Conservation (phyloP, 1,140 invertebrate genomes). For the Saxidomus purpurata region DNA sequence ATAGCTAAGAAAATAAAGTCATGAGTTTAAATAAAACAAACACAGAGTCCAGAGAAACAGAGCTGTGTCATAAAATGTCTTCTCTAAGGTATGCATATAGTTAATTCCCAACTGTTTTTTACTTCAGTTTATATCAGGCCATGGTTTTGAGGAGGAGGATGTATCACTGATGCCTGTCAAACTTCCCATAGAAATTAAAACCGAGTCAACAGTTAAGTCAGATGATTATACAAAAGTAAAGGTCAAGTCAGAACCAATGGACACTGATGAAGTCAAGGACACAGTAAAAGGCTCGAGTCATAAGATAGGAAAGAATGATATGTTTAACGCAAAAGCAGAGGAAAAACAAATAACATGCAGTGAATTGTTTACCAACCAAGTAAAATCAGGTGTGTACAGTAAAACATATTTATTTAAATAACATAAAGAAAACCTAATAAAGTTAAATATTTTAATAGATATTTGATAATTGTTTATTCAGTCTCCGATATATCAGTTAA, state of each 20-base stretch:
- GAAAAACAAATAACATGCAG: constrained; percentile 37
- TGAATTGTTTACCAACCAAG: constrained; percentile 49
- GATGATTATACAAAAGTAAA: constrained; percentile 37
- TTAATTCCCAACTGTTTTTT: no score
- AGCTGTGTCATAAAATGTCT: no score
- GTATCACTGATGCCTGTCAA: constrained; percentile 52
- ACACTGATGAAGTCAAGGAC: constrained; percentile 39
- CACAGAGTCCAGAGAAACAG: no score
- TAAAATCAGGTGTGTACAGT: constrained; percentile 42
- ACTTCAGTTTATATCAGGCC: constrained; percentile 48
- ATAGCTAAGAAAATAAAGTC: no score
- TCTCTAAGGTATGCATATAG: no score
- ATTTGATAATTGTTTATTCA: no score
- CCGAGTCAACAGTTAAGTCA: not conserved
- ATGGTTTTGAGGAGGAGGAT: constrained; percentile 50
- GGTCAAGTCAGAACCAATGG: constrained; percentile 50
- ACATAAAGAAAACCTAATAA: no score
- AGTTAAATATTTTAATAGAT: no score
- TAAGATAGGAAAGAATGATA: not conserved
- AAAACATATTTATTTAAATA: not conserved
- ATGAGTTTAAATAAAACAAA: no score
- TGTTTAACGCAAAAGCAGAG: not conserved
- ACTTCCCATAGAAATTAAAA: constrained; percentile 49
- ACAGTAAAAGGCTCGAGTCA: not conserved
- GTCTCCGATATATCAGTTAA: no score